A percentile compares a stretch with the other conserved stretches of the same genome.
Conservation (phyloP, 2,888 invertebrate genomes). For the Deilephila porcellus region DNA sequence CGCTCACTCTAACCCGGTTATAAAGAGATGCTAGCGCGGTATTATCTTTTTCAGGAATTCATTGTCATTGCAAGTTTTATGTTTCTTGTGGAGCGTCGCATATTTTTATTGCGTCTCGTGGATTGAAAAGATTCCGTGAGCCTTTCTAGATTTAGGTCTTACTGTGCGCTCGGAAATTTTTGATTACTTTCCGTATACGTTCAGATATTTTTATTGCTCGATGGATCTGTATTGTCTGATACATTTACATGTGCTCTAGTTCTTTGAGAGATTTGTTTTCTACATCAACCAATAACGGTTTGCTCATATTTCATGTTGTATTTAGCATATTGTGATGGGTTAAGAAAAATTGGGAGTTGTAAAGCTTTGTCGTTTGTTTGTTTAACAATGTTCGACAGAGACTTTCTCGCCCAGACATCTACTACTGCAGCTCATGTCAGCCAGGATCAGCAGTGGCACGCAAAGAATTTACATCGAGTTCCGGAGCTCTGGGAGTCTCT, state of each 20-base stretch:
- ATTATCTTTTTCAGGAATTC: conserved; percentile 83
- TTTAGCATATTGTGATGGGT: too few species aligned
- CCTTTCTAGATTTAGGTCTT: conserved; percentile 50
- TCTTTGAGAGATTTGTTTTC: background rate
- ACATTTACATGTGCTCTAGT: background rate
- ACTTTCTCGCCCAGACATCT: too few species aligned
- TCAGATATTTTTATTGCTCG: conserved; percentile 33
- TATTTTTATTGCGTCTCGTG: conserved; percentile 81
- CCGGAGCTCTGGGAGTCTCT: too few species aligned
- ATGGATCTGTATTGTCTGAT: conserved; percentile 8
- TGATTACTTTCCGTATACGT: conserved; percentile 28
- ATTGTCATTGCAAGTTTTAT: conserved; percentile 82
- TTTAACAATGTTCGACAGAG: too few species aligned
- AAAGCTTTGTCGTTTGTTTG: too few species aligned
- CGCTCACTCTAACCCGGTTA: conserved; percentile 66
- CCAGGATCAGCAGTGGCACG: too few species aligned
- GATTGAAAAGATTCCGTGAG: conserved; percentile 69
- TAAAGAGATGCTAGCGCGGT: conserved; percentile 70
- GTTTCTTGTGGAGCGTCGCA: conserved; percentile 73
- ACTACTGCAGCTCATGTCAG: too few species aligned
- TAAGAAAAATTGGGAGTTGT: too few species aligned
- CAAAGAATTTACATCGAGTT: too few species aligned
- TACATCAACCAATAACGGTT: background rate
- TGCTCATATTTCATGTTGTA: too few species aligned
- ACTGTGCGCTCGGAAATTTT: conserved; percentile 40